These are phyloP conservation scores for Idaea aversata DNA, from an alignment of 2,888 invertebrate species.

Conservation along the genomic window DNA sequence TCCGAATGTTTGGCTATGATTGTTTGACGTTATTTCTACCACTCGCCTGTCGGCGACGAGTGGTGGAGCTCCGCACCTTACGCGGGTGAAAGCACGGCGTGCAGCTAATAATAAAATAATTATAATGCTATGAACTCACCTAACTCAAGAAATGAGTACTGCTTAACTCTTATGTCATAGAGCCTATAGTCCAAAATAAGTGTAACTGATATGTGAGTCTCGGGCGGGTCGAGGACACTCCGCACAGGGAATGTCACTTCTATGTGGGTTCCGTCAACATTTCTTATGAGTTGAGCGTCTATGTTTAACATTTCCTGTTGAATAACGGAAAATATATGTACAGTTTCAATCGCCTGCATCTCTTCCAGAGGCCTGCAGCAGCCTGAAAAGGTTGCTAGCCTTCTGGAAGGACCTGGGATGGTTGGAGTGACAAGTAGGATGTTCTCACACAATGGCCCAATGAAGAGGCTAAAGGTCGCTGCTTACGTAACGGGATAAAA, in stretches of 20 bases:
- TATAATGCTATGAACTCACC: slow-evolving; percentile 37
- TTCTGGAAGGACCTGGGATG: too few species aligned
- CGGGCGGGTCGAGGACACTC: slow-evolving; percentile 37
- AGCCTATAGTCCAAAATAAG: slow-evolving; percentile 60
- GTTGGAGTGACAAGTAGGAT: too few species aligned
- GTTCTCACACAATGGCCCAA: slow-evolving; percentile 1
- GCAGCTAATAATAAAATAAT: too few species aligned
- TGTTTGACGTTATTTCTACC: too few species aligned
- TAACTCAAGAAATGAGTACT: slow-evolving; percentile 46
- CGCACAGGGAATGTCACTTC: slow-evolving; percentile 51
- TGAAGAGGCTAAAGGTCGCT: neutral
- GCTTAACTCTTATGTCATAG: slow-evolving; percentile 62
- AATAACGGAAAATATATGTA: slow-evolving; percentile 2
- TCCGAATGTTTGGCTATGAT: too few species aligned
- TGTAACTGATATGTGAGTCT: slow-evolving; percentile 42
- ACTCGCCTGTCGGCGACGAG: too few species aligned
- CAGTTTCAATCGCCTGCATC: neutral
- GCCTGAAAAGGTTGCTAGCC: too few species aligned
- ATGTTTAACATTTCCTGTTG: slow-evolving; percentile 52
- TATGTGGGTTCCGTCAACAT: slow-evolving; percentile 60
- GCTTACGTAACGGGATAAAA: neutral
- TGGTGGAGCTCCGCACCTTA: too few species aligned
- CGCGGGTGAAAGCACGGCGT: too few species aligned
- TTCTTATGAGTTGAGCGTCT: slow-evolving; percentile 57
- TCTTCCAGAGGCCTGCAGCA: too few species aligned